Evolutionary conservation across 2,797 vertebrate genomes (phyloP), one percentile per base, ranked within the genome.

Genomic region (Gallinago solitaria): DNA sequence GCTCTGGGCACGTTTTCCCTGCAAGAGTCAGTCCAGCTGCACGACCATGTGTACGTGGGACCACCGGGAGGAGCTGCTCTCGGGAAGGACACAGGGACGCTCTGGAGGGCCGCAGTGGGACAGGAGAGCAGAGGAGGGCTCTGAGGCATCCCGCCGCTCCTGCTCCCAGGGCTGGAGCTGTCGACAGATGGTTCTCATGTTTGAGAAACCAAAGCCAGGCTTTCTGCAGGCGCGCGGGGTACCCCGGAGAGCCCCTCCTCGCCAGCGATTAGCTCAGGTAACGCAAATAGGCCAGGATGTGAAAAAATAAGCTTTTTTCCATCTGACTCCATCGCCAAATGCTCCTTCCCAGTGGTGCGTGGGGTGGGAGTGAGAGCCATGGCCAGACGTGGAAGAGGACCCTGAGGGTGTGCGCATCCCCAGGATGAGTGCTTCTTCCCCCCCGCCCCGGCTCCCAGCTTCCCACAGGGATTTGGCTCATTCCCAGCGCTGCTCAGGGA

Each of bases 41-140:
- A 2, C 14, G n/a, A 14, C 9, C 0, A 0, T 1, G 1, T 27
- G 15, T 8, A 4, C 0, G 0, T 14, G 54, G 54, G 41, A 21
- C 51, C 0, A 0, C 41, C 0, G 18, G 57, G 77, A 51, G 0
- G 2, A 59, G 67, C 28, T 32, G 50, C 18, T 53, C 24, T 86
- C 1, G 0, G 3, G 30, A 16, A 60, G 32, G 59, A 11, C 84
- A 43, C 1, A 0, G 8, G 30, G 7, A 4, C 1, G 5, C 12
- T 89, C 17, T 27, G 28, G 33, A 32, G 53, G 56, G 53, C 75
- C 43, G 5, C 0, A 3, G 37, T 37, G n/a, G 71, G 88, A 60
- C 69, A 45, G 2, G 1, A 12, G 37, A 65, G 47, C 3, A 11
- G 19, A 23, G 70, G 35, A 60, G n/a, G 21, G 77, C 77, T 90